Evolutionary conservation across 1,140 invertebrate species (phyloP).

Genomic region (Ladona fulva): DNA sequence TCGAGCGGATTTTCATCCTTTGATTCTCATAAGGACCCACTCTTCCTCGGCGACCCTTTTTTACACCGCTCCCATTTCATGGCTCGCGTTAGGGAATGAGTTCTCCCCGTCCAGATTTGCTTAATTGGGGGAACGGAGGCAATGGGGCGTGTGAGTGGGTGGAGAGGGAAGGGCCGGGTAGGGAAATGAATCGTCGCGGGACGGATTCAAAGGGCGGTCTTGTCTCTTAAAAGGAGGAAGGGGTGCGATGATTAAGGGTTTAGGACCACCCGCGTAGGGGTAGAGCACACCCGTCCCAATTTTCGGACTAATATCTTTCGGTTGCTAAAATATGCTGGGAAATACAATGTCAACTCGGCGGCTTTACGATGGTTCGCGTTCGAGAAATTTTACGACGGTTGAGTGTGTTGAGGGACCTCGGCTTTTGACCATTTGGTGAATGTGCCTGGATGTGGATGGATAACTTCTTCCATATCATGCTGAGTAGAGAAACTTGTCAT

Average conservation of each 20-base stretch:
- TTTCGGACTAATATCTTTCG: neutral
- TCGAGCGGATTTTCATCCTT: neutral
- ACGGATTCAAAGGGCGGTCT: neutral
- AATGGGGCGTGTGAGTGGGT: neutral
- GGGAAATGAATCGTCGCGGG: neutral
- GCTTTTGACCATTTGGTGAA: no score
- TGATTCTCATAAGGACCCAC: no score
- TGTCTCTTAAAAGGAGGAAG: neutral
- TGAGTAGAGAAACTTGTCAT: no score
- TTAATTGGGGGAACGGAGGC: neutral
- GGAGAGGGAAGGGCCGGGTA: neutral
- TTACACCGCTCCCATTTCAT: neutral
- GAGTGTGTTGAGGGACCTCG: no score
- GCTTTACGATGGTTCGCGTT: no score
- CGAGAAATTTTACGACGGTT: no score
- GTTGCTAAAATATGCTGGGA: neutral
- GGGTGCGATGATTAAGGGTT: neutral
- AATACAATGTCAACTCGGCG: no score
- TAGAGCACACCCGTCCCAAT: neutral
- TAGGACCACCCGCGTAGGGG: neutral
- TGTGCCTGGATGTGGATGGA: no score
- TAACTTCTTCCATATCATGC: no score
- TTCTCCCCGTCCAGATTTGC: neutral
- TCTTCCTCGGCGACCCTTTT: neutral
- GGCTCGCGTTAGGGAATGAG: neutral